phyloP scores from a whole-genome alignment of 2,888 invertebrate species.

The Corythucha ciliata region DNA sequence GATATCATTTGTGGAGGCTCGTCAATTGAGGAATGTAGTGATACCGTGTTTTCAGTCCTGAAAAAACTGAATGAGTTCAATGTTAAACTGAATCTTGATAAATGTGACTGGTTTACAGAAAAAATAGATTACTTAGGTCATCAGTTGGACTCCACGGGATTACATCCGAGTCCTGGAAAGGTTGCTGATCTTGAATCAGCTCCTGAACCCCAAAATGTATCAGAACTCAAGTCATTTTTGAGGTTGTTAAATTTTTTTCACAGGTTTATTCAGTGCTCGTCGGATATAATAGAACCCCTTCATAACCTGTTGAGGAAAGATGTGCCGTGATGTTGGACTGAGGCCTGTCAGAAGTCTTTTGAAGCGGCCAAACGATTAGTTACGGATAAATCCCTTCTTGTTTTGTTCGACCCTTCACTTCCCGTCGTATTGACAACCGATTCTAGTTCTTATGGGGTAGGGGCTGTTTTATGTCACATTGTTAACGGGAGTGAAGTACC shows the following conservation, averaged over 20 bases:
- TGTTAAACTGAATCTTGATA: neutral
- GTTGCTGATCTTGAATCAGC: neutral
- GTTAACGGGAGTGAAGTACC: slow-evolving; percentile 2
- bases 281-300: slow-evolving; percentile 5
- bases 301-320: slow-evolving; percentile 16
- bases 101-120: neutral
- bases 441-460: slow-evolving; percentile 32
- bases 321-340: slow-evolving; percentile 3
- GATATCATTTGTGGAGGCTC: slow-evolving; percentile 1
- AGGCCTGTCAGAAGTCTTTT: slow-evolving; percentile 7
- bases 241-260: slow-evolving; percentile 18
- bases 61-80: neutral
- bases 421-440: slow-evolving; percentile 36
- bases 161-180: neutral
- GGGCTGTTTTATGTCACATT: slow-evolving; percentile 32
- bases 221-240: slow-evolving; percentile 6
- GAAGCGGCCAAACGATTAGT: slow-evolving; percentile 11
- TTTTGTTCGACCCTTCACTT: slow-evolving; percentile 27
- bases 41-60: neutral
- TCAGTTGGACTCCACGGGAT: neutral
- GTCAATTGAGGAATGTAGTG: neutral
- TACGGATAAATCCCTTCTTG: slow-evolving; percentile 34
- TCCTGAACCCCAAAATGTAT: neutral
- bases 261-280: slow-evolving; percentile 11
- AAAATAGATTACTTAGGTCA: neutral